Base-by-base conservation (phyloP, 2,797 vertebrate species). In the Peromyscus aztecus region DNA sequence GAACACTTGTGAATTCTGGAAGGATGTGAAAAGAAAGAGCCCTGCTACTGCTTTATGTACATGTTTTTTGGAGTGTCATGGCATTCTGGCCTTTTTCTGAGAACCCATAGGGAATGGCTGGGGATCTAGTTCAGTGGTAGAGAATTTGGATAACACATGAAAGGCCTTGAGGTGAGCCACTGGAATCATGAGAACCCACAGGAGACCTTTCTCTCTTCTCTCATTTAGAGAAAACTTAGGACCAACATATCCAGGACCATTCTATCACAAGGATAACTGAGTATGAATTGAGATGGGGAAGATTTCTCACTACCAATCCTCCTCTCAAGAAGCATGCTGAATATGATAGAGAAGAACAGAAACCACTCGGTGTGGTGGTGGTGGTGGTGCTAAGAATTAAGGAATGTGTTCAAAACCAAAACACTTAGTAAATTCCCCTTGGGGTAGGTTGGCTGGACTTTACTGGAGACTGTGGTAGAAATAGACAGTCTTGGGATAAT, bases 1-100 rank as follows among this genome's bases (percentile, higher is more conserved):
- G 83, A 59, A 91, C 43, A 91, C 49, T 29, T 92, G 61, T 80
- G 67, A 37, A 34, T 93, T 96, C 57, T 75, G 69, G 59, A 91
- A 78, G 89, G 86, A 67, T 29, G 16, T 65, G 27, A 86, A 90
- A 91, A 91, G 63, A 75, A 85, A 49, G 2, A 76, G n/a, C 57
- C 16, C 31, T 81, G 4, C 61, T 71, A 49, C 37, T 77, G 37
- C 11, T 76, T 23, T 75, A 24, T 69, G 85, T 78, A 3, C 11
- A 0, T 37, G 10, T 67, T 16, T 69, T 57, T 12, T 40, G 86
- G 3, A 73, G 34, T 3, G 9, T 24, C 46, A 2, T 73, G 6
- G 40, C n/a, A 4, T 10, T 84, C 81, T 91, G 71, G 43, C 24
- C 73, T 89, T 40, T 43, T n/a, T 37, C n/a, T 0, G 4, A 96